Evolutionary conservation across 2,888 invertebrate species (phyloP).

Genomic region (Scotopteryx bipunctaria): DNA sequence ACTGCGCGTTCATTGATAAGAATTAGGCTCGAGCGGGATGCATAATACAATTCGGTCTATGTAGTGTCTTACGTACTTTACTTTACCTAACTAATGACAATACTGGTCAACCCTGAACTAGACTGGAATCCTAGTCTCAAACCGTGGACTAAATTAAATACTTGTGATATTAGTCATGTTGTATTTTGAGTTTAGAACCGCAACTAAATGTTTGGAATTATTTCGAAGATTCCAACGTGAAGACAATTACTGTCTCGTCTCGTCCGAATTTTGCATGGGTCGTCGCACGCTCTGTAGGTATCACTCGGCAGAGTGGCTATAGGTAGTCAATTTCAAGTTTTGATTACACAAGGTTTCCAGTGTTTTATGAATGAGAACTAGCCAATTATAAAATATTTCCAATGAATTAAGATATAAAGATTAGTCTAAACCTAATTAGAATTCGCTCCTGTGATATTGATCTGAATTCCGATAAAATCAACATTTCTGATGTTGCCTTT

Average conservation of each 20-base stretch:
- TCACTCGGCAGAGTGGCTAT: not conserved
- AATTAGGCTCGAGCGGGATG: slow-evolving; percentile 71
- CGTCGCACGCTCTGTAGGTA: not conserved
- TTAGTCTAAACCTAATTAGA: no score
- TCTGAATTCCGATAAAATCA: no score
- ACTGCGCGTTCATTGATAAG: slow-evolving; percentile 77
- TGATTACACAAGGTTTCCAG: no score
- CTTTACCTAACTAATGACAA: slow-evolving; percentile 41
- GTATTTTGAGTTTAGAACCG: slow-evolving; percentile 43
- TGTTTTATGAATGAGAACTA: no score
- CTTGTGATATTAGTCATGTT: slow-evolving; percentile 37
- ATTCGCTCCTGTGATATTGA: no score
- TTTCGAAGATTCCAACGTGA: slow-evolving; percentile 46
- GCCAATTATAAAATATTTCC: no score
- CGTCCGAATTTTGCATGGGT: slow-evolving; percentile 56
- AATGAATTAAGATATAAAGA: no score
- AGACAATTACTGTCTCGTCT: slow-evolving; percentile 52
- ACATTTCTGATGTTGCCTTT: no score
- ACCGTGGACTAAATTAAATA: slow-evolving; percentile 21
- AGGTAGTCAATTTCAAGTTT: no score
- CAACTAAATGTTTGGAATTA: slow-evolving; percentile 36
- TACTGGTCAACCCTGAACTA: slow-evolving; percentile 37
- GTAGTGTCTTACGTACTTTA: slow-evolving; percentile 21
- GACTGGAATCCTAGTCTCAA: slow-evolving; percentile 31
- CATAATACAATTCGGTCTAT: slow-evolving; percentile 17